Conservation (phyloP, 1,140 invertebrate genomes). For the Listronotus oregonensis region DNA sequence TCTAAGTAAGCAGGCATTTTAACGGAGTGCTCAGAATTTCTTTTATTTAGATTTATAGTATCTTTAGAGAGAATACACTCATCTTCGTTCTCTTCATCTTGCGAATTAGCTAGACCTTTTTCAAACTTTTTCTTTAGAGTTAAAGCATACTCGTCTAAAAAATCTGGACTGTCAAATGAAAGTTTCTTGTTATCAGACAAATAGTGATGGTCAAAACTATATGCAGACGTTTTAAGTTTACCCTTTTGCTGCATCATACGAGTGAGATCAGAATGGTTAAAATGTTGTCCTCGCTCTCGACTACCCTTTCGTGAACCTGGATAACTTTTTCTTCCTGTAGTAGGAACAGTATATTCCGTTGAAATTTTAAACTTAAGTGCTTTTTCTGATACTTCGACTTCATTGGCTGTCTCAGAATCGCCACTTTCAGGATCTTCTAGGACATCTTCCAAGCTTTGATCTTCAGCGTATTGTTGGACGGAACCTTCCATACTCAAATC, state of each 20-base stretch:
- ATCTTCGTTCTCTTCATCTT: slow-evolving; percentile 33
- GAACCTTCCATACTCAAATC: slow-evolving; percentile 34
- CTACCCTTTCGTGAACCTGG: slow-evolving; percentile 66
- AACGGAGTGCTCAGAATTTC: slow-evolving; percentile 52
- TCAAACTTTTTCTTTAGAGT: slow-evolving; percentile 48
- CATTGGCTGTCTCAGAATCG: slow-evolving; percentile 69
- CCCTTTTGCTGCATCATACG: slow-evolving; percentile 49
- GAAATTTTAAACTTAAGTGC: slow-evolving; percentile 76
- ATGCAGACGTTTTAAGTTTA: slow-evolving; percentile 48
- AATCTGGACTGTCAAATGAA: slow-evolving; percentile 52
- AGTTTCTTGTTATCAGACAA: slow-evolving; percentile 50
- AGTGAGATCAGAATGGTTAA: slow-evolving; percentile 49
- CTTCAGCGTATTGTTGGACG: slow-evolving; percentile 57
- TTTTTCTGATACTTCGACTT: slow-evolving; percentile 77
- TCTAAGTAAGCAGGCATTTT: slow-evolving; percentile 43
- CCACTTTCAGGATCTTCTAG: slow-evolving; percentile 67
- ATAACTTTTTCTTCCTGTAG: slow-evolving; percentile 63
- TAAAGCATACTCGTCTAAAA: slow-evolving; percentile 52
- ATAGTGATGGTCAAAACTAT: slow-evolving; percentile 54
- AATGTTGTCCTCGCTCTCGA: slow-evolving; percentile 57
- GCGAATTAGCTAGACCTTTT: slow-evolving; percentile 31
- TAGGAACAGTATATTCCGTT: slow-evolving; percentile 63
- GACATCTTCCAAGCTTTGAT: slow-evolving; percentile 62
- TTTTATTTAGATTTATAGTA: slow-evolving; percentile 53
- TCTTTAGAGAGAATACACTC: slow-evolving; percentile 52